These are phyloP conservation scores for Xerus rutilus DNA, from an alignment of 2,797 vertebrate species.

Conservation along the genomic window DNA sequence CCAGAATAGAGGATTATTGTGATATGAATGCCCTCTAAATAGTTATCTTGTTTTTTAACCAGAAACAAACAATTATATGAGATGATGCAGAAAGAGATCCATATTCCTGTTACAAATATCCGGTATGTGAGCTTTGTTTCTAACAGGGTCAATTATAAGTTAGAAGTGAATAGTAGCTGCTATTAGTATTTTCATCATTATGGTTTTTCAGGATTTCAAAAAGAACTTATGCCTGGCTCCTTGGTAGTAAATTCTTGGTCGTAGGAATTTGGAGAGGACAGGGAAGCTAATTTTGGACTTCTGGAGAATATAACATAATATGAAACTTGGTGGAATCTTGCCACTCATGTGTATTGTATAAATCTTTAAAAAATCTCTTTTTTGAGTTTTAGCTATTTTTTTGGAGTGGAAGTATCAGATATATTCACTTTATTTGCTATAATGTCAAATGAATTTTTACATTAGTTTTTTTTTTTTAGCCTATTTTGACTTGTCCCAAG, in stretches of 20 bases:
- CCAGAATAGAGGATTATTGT: not conserved
- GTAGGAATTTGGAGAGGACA: not conserved
- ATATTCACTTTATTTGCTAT: not conserved
- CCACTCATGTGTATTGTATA: not conserved
- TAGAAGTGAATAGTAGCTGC: not conserved
- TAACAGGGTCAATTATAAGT: not conserved
- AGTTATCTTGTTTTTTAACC: constrained; percentile 75
- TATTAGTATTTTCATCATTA: not conserved
- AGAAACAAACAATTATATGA: constrained; percentile 98
- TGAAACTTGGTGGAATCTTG: constrained; percentile 3
- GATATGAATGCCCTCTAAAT: constrained; percentile 1
- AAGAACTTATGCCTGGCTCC: not conserved
- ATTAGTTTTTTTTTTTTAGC: not conserved
- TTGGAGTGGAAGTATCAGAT: not conserved
- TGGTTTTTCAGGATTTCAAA: constrained; percentile 46
- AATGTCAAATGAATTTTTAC: not conserved
- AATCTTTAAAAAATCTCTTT: not conserved
- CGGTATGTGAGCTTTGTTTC: constrained; percentile 88
- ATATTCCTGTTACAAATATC: constrained; percentile 92
- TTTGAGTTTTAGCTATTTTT: not conserved
- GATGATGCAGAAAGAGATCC: constrained; percentile 92
- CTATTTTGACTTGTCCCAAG: not conserved
- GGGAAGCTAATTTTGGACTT: not conserved
- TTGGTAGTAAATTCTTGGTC: constrained; percentile 27
- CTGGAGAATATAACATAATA: not conserved